Base-by-base conservation (phyloP, 2,113 vertebrate genomes). In the Chaetura pelagica region DNA sequence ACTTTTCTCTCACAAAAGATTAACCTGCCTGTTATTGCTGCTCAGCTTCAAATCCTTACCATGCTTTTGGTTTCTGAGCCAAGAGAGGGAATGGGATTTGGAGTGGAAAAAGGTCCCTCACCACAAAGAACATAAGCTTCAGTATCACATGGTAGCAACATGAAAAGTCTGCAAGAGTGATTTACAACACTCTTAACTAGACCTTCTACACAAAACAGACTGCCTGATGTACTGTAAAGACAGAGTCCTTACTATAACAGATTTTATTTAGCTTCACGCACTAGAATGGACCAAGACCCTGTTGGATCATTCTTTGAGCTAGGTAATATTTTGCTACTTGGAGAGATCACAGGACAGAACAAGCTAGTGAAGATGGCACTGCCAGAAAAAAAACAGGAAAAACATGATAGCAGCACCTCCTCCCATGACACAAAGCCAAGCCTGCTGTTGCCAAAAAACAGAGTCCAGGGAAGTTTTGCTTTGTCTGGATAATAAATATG, bases 331-430 rank as follows among this genome's bases (percentile, higher is more conserved):
- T 90, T 74, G 59, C 78, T 82, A 61, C 69, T 84, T 76, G 66
- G 34, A 84, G 62, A 54, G 52, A 71, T 55, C 68, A 86, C 88
- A 91, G 71, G 78, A 81, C 62, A 84, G 91, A 93, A 93, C 89
- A 94, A 84, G 80, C 74, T 87, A 83, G 62, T 54, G 55, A 84
- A 87, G 83, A 92, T 62, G 30, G 42, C 17, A 75, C 1, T 87
- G 81, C 77, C 94, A 93, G 40, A 42, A 42, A 91, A 76, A 57
- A 89, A 78, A 58, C 87, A 89, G 75, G 77, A 89, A 92, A 87
- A 96, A 94, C 89, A 92, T 95, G 94, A 84, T 34, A 82, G 54
- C 68, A 85, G 76, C 34, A 59, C 64, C 72, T 91, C 90, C 81
- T 87, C 62, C 85, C 57, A 82, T 42, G 69, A 93, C 24, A 68